A percentile compares a stretch with the other conserved stretches of the same genome.
Evolutionary conservation across 2,797 vertebrate genomes (phyloP).

Genomic region (Eospalax fontanierii): DNA sequence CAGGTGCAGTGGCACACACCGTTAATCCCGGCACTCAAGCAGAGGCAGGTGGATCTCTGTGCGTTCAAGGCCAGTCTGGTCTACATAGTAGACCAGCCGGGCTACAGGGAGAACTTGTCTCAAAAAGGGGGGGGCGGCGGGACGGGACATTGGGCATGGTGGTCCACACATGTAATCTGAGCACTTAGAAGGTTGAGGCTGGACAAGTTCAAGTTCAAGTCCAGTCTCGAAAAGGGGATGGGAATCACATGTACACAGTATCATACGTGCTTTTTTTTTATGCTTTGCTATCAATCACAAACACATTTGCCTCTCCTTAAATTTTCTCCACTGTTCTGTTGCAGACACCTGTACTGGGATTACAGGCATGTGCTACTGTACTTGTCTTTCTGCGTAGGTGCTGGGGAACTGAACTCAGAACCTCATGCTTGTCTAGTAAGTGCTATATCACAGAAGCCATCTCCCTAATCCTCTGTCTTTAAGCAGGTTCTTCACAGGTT

Average conservation of each 20-base stretch:
- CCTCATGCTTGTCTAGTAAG: not conserved
- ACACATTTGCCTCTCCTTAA: conserved; percentile 25
- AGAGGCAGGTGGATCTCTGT: too few species aligned
- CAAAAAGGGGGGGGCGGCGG: not conserved
- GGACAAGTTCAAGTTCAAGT: not conserved
- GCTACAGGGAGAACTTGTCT: too few species aligned
- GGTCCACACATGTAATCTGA: not conserved
- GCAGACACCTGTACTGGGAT: not conserved
- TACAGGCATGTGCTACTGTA: not conserved
- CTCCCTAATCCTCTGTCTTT: not conserved
- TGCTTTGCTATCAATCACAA: not conserved
- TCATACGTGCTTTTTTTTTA: conserved; percentile 28
- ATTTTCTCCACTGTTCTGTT: too few species aligned
- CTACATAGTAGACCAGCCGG: too few species aligned
- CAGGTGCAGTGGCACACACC: too few species aligned
- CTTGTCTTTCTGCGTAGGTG: not conserved
- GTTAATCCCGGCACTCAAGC: too few species aligned
- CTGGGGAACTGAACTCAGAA: not conserved
- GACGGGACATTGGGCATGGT: not conserved
- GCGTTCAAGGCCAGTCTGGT: too few species aligned
- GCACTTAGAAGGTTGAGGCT: not conserved
- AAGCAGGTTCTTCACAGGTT: not conserved
- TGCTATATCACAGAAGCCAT: not conserved
- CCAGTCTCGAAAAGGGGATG: not conserved
- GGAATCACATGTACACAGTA: not conserved